These are phyloP conservation scores for Gobio gobio DNA, from an alignment of 2,113 vertebrate species.

Conservation along the genomic window DNA sequence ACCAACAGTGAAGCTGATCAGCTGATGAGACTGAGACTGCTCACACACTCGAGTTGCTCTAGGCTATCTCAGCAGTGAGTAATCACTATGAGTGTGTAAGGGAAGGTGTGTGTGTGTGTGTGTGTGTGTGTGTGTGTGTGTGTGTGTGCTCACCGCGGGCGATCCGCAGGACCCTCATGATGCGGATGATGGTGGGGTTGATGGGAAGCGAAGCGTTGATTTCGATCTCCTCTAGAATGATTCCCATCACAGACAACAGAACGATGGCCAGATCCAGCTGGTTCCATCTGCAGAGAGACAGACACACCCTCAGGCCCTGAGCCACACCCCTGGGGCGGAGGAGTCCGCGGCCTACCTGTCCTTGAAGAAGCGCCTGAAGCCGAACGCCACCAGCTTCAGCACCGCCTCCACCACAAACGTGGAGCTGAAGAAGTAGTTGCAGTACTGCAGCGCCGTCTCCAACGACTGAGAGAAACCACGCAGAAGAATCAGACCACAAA, in stretches of 20 bases:
- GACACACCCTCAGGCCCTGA: neutral
- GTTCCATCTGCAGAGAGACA: constrained; percentile 85
- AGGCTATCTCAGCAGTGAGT: too few relatives aligned
- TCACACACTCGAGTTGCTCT: too few relatives aligned
- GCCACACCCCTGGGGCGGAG: too few relatives aligned
- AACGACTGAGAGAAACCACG: constrained; percentile 79
- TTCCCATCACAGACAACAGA: constrained; percentile 96
- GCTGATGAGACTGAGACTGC: too few relatives aligned
- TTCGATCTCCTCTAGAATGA: constrained; percentile 95
- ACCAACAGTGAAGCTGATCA: too few relatives aligned
- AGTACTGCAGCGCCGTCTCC: constrained; percentile 92
- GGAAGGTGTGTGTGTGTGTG: constrained; percentile 40
- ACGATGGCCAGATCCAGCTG: constrained; percentile 96
- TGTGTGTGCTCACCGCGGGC: constrained; percentile 84
- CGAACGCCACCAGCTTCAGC: constrained; percentile 93
- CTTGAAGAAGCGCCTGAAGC: constrained; percentile 95
- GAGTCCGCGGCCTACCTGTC: constrained; percentile 81
- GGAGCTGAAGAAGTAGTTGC: constrained; percentile 98
- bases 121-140: too few relatives aligned
- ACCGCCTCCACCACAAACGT: constrained; percentile 95
- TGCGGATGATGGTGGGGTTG: constrained; percentile 98
- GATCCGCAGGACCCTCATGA: constrained; percentile 96
- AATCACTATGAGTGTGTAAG: neutral
- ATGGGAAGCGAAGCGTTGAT: constrained; percentile 96
- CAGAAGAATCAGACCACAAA: neutral